Evolutionary conservation across 2,797 vertebrate species (phyloP).

Genomic region (Hydrophis major): DNA sequence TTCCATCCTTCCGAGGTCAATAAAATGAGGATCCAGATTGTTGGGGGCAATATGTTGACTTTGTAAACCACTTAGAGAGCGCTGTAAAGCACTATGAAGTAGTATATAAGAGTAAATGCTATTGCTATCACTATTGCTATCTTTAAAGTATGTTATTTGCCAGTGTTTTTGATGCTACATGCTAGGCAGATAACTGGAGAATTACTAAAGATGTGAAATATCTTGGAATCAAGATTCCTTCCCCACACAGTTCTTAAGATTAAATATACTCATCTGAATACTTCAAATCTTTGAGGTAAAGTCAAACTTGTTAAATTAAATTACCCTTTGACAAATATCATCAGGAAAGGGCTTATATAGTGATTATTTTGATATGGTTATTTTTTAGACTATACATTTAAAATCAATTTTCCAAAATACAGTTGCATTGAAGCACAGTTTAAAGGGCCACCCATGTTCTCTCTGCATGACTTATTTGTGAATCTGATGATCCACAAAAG

Average conservation of each 20-base stretch:
- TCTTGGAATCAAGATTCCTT: not conserved
- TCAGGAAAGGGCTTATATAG: not conserved
- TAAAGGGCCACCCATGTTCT: constrained; percentile 1
- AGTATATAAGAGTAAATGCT: too few relatives aligned
- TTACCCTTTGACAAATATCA: constrained; percentile 17
- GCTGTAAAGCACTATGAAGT: too few relatives aligned
- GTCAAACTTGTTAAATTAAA: not conserved
- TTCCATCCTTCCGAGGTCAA: too few relatives aligned
- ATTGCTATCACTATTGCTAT: not conserved
- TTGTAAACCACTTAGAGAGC: too few relatives aligned
- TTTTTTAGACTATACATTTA: constrained; percentile 17
- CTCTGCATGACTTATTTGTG: not conserved
- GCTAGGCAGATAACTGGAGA: not conserved
- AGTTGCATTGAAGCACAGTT: constrained; percentile 32
- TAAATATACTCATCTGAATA: not conserved
- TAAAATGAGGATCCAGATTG: too few relatives aligned
- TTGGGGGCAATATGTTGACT: too few relatives aligned
- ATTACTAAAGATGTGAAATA: not conserved
- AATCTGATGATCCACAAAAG: constrained; percentile 44
- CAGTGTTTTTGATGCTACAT: not conserved
- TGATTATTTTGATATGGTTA: constrained; percentile 34
- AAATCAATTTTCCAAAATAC: constrained; percentile 26
- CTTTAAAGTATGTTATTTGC: not conserved
- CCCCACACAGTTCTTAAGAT: not conserved
- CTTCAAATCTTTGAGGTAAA: not conserved